Conservation (phyloP, 2,888 invertebrate genomes). For the Tromatobia lineatoria region DNA sequence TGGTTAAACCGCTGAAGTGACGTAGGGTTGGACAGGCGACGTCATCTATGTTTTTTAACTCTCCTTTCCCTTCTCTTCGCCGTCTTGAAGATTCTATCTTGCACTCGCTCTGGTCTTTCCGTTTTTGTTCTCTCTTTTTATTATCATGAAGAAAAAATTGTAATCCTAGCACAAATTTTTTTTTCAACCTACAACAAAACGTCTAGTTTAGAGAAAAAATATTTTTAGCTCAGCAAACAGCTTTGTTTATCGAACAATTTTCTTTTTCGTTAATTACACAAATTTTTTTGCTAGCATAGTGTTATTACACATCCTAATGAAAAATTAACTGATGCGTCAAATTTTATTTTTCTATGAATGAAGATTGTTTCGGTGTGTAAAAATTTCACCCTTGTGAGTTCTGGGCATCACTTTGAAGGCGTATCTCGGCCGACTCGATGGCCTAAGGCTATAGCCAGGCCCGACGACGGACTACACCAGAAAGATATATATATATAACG, state of each 20-base stretch:
- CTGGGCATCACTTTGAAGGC: slow-evolving; percentile 4
- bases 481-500: not conserved
- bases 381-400: not conserved
- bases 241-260: no score
- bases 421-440: slow-evolving; percentile 23
- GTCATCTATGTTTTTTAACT: slow-evolving; percentile 19
- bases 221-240: no score
- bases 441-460: slow-evolving; percentile 15
- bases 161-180: no score
- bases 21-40: not conserved
- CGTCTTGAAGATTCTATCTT: slow-evolving; percentile 16
- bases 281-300: no score
- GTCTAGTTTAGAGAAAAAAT: no score
- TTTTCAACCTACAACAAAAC: no score
- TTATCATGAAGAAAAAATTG: not conserved
- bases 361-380: slow-evolving; percentile 19
- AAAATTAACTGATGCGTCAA: no score
- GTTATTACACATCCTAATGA: no score
- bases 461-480: not conserved
- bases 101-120: slow-evolving; percentile 1
- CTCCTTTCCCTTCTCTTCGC: slow-evolving; percentile 1
- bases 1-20: not conserved
- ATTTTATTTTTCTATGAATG: not conserved
- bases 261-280: no score
- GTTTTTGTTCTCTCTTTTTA: not conserved